Conservation (phyloP, 2,113 vertebrate species). For the Heterocephalus glaber region DNA sequence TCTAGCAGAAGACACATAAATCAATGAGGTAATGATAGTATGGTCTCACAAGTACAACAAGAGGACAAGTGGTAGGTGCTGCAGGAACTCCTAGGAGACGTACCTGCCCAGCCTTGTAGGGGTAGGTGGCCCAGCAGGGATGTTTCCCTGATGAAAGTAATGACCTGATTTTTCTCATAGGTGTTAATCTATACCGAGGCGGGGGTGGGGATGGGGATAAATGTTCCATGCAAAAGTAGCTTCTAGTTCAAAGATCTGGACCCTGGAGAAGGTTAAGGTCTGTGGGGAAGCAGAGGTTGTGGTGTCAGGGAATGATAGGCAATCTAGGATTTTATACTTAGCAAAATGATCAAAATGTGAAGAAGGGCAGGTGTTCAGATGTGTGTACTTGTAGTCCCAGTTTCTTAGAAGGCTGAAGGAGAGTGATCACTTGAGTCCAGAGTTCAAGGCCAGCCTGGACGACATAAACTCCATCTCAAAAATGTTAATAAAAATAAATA, state of each 20-base stretch:
- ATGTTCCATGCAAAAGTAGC: neutral
- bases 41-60: neutral
- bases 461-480: neutral
- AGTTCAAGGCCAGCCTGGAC: neutral
- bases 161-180: neutral
- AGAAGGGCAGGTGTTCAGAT: neutral
- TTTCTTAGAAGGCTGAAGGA: neutral
- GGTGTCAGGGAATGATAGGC: neutral
- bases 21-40: neutral
- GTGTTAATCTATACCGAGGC: neutral
- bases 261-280: neutral
- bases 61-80: neutral
- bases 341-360: slow-evolving; percentile 19
- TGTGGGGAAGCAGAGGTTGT: neutral
- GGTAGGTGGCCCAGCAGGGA: neutral
- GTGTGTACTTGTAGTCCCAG: neutral
- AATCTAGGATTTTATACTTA: slow-evolving; percentile 60
- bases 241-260: neutral
- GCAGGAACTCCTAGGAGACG: neutral
- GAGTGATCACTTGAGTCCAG: neutral
- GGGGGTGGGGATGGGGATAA: neutral
- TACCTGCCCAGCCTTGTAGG: neutral
- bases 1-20: neutral
- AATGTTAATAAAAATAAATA: neutral
- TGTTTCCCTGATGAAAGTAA: neutral